phyloP scores from a whole-genome alignment of 2,113 vertebrate genomes.

The Sarotherodon lohbergeri region DNA sequence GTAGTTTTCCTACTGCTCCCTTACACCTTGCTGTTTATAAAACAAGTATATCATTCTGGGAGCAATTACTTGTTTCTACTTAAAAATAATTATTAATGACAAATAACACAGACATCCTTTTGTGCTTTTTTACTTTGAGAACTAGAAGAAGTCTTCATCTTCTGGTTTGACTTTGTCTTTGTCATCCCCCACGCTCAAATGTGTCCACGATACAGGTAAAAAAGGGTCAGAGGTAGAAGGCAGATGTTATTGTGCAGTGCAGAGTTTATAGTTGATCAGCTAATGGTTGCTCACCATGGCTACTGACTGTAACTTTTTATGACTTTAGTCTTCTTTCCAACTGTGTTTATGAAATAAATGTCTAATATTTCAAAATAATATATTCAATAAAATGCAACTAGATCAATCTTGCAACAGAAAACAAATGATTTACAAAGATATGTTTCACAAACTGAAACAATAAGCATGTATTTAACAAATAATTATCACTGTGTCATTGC shows the following conservation, averaged over 20 bases:
- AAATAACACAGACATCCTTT: not conserved
- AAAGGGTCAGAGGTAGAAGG: constrained; percentile 19
- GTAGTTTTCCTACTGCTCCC: not conserved
- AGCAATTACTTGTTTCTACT: not conserved
- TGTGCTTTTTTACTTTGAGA: not conserved
- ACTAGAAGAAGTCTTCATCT: not conserved
- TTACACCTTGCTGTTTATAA: not conserved
- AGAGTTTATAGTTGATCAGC: constrained; percentile 11
- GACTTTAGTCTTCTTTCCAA: not conserved
- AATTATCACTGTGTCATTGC: not conserved
- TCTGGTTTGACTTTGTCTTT: not conserved
- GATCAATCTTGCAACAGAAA: not conserved
- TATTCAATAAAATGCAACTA: not conserved
- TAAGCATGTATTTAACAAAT: not conserved
- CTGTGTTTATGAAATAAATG: not conserved
- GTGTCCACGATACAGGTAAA: constrained; percentile 2
- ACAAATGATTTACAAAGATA: not conserved
- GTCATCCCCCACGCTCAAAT: not conserved
- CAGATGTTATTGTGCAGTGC: constrained; percentile 7
- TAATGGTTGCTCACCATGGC: constrained; percentile 42
- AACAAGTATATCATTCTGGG: not conserved
- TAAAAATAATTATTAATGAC: not conserved
- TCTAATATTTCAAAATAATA: not conserved
- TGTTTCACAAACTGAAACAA: not conserved
- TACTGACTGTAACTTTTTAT: not conserved